A percentile compares a stretch with the other conserved stretches of the same genome.
These are phyloP conservation scores for Ophion ellenae DNA, from an alignment of 2,888 invertebrate genomes.

Conservation along the genomic window DNA sequence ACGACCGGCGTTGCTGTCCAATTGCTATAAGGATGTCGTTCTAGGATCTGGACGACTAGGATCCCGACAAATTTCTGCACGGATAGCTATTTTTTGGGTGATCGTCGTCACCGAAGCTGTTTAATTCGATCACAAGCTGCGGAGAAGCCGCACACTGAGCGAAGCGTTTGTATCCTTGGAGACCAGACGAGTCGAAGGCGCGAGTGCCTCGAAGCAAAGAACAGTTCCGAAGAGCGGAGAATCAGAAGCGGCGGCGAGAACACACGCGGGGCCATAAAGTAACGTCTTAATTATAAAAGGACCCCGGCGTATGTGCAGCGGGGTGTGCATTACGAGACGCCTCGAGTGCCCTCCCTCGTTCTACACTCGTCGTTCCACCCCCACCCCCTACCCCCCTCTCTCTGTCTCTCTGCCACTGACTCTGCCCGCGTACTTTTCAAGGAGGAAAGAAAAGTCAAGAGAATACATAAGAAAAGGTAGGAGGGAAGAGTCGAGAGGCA, in stretches of 20 bases:
- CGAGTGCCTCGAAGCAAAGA: background rate
- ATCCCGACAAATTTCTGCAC: too few species aligned
- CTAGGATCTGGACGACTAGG: too few species aligned
- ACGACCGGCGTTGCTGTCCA: too few species aligned
- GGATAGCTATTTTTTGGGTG: background rate
- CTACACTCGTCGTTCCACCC: background rate
- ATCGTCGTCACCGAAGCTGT: background rate
- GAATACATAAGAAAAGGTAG: conserved; percentile 36
- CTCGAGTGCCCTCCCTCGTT: conserved; percentile 69
- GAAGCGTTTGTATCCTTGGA: background rate
- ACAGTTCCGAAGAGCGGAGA: conserved; percentile 12
- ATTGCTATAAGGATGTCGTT: too few species aligned
- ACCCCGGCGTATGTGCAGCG: conserved; percentile 68
- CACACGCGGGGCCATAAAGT: conserved; percentile 75
- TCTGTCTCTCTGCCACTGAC: background rate
- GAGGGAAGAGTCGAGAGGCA: conserved; percentile 52
- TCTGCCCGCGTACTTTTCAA: conserved; percentile 31
- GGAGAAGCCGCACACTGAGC: background rate
- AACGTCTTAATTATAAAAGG: conserved; percentile 81
- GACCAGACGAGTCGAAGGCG: background rate
- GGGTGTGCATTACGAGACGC: conserved; percentile 74
- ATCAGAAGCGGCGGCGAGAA: conserved; percentile 55
- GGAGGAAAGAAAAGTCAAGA: conserved; percentile 53
- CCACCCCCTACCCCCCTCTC: background rate
- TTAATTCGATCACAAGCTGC: background rate